Evolutionary conservation across 2,888 invertebrate genomes (phyloP).

Genomic region (Perizoma flavofasciatum): DNA sequence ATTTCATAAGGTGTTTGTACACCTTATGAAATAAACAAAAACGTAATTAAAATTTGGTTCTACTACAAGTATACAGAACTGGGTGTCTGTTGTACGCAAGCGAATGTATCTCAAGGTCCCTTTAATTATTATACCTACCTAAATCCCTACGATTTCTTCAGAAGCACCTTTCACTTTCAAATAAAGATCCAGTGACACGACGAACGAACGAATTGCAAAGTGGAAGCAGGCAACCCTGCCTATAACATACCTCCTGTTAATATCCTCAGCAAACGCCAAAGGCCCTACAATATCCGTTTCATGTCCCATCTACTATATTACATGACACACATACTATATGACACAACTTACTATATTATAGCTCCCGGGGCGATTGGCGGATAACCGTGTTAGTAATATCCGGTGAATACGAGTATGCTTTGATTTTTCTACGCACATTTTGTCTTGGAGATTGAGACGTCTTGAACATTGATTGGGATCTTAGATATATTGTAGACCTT

Average conservation of each 20-base stretch:
- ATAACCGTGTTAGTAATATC: constrained; percentile 71
- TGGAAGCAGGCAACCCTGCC: constrained; percentile 19
- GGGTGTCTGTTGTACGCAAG: no score
- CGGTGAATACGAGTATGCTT: constrained; percentile 45
- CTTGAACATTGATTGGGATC: background rate
- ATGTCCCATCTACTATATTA: constrained; percentile 44
- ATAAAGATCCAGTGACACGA: no score
- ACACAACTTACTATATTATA: constrained; percentile 22
- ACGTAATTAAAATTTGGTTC: no score
- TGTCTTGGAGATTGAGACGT: constrained; percentile 21
- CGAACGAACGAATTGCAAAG: background rate
- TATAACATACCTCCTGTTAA: constrained; percentile 47
- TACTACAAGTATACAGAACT: no score
- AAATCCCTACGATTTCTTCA: background rate
- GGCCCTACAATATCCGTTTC: constrained; percentile 60
- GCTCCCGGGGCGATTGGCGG: constrained; percentile 61
- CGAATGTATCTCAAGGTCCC: no score
- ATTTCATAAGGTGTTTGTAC: no score
- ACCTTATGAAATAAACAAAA: no score
- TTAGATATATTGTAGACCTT: background rate
- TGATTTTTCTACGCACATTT: constrained; percentile 42
- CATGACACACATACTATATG: constrained; percentile 32
- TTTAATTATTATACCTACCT: background rate
- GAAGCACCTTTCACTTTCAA: no score
- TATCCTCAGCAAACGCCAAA: constrained; percentile 57